These are phyloP conservation scores for Melanerpes aurifrons DNA, from an alignment of 2,113 vertebrate genomes.

Conservation along the genomic window DNA sequence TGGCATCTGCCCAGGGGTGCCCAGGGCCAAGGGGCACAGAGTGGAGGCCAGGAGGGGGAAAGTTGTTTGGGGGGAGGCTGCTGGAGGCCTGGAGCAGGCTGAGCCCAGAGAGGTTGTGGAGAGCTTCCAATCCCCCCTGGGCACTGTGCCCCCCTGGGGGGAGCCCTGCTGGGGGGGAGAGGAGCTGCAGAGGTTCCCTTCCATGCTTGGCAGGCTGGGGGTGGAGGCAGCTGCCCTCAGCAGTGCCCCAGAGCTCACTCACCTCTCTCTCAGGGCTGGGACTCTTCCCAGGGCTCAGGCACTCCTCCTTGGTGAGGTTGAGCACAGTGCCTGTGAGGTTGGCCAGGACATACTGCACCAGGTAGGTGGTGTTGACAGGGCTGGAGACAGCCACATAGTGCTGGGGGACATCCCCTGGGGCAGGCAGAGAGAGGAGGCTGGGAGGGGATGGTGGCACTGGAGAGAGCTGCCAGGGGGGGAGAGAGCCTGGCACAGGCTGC, in stretches of 20 bases:
- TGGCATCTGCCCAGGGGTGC: too few species aligned
- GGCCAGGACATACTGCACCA: slow-evolving; percentile 87
- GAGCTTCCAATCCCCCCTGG: too few species aligned
- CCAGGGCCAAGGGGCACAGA: too few species aligned
- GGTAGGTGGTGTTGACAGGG: slow-evolving; percentile 75
- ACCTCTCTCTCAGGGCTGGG: slow-evolving; percentile 82
- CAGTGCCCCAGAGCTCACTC: neutral
- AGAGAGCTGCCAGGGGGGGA: neutral
- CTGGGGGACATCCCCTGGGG: slow-evolving; percentile 82
- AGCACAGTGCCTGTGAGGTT: slow-evolving; percentile 84
- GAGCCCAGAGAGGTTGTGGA: too few species aligned
- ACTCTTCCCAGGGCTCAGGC: slow-evolving; percentile 76
- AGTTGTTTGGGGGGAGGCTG: too few species aligned
- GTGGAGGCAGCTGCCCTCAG: neutral
- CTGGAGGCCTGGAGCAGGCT: too few species aligned
- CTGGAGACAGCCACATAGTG: slow-evolving; percentile 85
- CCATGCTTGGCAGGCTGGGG: too few species aligned
- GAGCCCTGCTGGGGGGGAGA: too few species aligned
- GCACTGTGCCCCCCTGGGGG: too few species aligned
- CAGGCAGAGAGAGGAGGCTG: neutral
- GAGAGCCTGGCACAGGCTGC: too few species aligned
- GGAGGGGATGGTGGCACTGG: neutral
- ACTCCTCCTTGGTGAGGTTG: slow-evolving; percentile 84
- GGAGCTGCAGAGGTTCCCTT: too few species aligned
- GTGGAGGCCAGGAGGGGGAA: too few species aligned